Base-by-base conservation (phyloP, 92 coral and sea anemone species). In the Bergia puertoricense region DNA sequence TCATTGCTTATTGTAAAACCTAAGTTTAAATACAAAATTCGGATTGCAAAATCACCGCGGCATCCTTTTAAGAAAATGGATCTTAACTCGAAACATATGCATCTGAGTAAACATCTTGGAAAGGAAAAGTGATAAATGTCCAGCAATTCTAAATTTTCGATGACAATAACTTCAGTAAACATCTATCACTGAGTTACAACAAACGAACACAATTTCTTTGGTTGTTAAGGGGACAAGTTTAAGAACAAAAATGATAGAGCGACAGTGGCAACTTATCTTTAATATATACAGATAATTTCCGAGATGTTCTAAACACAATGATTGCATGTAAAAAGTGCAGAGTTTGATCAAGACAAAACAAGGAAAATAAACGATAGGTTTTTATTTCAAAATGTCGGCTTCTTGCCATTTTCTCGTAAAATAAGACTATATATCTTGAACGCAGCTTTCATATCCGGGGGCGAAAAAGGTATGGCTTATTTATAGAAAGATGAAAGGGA, bases 361-460 rank as follows among this genome's bases (percentile, higher is more conserved):
- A 83, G 36, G 11, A 82, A 65, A 15, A 46, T 79, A 79, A 14
- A 45, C 67, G 43, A 74, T 54, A 54, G 18, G 51, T 9, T n/a
- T 59, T 82, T 14, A 20, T 42, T 82, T 82, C 50, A 11, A 68
- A 82, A 82, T 42, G 2, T 43, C 74, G 43, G 86, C 74, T 45
- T 46, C 79, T 44, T 72, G 62, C 51, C 42, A 30, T 72, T 83
- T 76, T 76, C 79, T 76, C 46, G 54, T 76, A 76, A 76, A 76
- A 43, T 45, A 42, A 76, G 48, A 76, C 80, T 42, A 76, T 76
- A 30, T 78, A 83, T 68, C 77, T 69, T 83, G 45, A 69, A 71
- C 44, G 44, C 77, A 83, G 50, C 79, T 71, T 83, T 83, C 79
- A 83, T 83, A 83, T 44, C 86, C 77, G 86, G 86, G 39, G 86